Conservation (phyloP, 2,888 invertebrate genomes). For the Xanthorhoe designata region DNA sequence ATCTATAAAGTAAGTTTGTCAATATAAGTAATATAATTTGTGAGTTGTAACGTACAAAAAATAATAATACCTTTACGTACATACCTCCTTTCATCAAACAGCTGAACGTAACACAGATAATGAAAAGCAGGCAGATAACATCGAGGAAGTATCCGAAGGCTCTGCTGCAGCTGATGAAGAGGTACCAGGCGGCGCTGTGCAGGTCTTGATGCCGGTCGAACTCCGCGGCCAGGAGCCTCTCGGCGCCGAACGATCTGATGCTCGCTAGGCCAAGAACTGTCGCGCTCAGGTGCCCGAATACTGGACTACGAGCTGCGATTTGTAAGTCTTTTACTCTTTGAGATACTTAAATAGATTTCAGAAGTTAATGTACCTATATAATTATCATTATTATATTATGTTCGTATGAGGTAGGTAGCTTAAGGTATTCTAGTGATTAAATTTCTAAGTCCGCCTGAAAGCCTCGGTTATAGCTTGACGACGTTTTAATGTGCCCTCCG, state of each 20-base stretch:
- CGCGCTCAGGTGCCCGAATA: conserved; percentile 93
- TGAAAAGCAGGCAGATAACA: conserved; percentile 87
- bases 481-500: no score
- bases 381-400: no score
- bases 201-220: conserved; percentile 86
- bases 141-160: conserved; percentile 89
- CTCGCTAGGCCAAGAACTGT: conserved; percentile 92
- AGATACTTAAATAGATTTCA: neutral
- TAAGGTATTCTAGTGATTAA: no score
- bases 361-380: no score
- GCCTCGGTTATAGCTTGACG: no score
- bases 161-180: conserved; percentile 87
- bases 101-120: conserved; percentile 87
- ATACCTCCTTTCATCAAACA: conserved; percentile 80
- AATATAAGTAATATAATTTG: no score
- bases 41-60: no score
- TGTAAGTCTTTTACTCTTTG: neutral
- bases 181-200: conserved; percentile 89
- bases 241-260: conserved; percentile 91
- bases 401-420: no score
- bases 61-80: no score
- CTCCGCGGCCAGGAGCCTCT: conserved; percentile 86
- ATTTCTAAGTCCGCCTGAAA: no score
- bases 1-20: conserved; percentile 59
- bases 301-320: conserved; percentile 91